Conservation (phyloP, 2,797 vertebrate species). For the Emys orbicularis region DNA sequence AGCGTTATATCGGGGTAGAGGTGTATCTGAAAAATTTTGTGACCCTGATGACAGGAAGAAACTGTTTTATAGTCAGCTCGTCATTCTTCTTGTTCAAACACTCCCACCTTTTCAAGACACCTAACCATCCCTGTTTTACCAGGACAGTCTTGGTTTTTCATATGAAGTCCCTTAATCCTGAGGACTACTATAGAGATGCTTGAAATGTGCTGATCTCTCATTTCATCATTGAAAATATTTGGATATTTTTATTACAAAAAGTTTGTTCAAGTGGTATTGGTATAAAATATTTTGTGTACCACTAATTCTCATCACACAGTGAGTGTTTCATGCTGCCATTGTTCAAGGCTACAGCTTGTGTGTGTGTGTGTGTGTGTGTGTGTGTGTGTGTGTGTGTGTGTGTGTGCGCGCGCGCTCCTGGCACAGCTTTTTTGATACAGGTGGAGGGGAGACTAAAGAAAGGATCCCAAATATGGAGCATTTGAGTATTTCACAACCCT, state of each 20-base stretch:
- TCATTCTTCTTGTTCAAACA: background rate
- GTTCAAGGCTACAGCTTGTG: background rate
- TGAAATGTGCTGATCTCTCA: background rate
- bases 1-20: no score
- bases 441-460: background rate
- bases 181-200: background rate
- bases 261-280: background rate
- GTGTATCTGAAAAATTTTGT: background rate
- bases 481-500: conserved; percentile 1
- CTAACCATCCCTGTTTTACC: background rate
- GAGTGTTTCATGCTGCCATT: background rate
- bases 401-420: background rate
- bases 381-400: no score
- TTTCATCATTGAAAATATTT: background rate
- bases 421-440: background rate
- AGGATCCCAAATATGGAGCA: background rate
- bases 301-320: background rate
- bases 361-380: no score
- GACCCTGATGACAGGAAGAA: background rate
- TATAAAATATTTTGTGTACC: background rate
- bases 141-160: background rate
- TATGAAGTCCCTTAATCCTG: background rate
- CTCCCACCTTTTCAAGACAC: background rate
- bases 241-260: background rate
- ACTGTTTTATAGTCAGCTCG: background rate